Conservation (phyloP, 2,797 vertebrate genomes). For the Chelon labrosus region DNA sequence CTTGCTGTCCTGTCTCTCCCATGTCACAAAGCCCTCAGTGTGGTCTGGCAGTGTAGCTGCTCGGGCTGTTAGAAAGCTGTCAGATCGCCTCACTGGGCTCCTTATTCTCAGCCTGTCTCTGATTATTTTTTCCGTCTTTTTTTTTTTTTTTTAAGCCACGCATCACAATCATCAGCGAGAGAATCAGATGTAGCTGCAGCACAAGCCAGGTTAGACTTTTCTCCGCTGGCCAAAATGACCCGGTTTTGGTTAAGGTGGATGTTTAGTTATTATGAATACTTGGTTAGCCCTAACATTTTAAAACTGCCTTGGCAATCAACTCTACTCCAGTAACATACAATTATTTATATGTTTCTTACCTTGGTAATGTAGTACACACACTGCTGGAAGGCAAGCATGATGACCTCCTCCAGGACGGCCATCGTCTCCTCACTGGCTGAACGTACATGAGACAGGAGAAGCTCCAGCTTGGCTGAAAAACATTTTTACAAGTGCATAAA, state of each 20-base stretch:
- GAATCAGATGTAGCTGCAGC: constrained; percentile 27
- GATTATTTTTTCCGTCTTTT: constrained; percentile 67
- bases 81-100: constrained; percentile 56
- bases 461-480: constrained; percentile 72
- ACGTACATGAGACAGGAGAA: constrained; percentile 72
- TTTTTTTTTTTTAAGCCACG: constrained; percentile 37
- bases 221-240: neutral
- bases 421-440: constrained; percentile 84
- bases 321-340: neutral
- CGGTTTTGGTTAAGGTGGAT: neutral
- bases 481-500: constrained; percentile 27
- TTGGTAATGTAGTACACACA: constrained; percentile 89
- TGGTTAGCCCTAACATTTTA: neutral
- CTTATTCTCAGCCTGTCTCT: constrained; percentile 64
- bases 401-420: constrained; percentile 86
- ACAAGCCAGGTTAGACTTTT: neutral
- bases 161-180: constrained; percentile 42
- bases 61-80: constrained; percentile 46
- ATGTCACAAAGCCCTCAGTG: constrained; percentile 69
- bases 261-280: neutral
- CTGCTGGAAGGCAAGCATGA: constrained; percentile 89
- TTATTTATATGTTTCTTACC: constrained; percentile 60
- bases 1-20: constrained; percentile 57
- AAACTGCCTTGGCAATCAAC: neutral
- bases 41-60: constrained; percentile 55